A percentile compares a stretch with the other conserved stretches of the same genome.
phyloP scores from a whole-genome alignment of 2,888 invertebrate species.

The Macaria notata region DNA sequence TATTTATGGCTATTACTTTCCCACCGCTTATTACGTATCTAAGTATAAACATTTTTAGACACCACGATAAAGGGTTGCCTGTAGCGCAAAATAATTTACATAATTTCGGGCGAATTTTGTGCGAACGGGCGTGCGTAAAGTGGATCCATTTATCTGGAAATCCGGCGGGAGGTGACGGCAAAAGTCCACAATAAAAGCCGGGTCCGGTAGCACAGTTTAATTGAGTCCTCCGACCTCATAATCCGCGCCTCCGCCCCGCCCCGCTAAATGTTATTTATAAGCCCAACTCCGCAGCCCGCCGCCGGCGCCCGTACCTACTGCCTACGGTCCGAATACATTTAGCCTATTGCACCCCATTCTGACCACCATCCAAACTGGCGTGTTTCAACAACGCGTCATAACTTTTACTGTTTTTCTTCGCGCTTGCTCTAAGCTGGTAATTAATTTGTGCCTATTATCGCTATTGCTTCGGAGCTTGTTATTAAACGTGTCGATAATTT shows the following conservation, averaged over 20 bases:
- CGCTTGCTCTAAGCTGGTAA: slow-evolving; percentile 61
- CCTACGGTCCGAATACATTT: slow-evolving; percentile 59
- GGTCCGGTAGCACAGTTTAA: slow-evolving; percentile 79
- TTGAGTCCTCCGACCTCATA: slow-evolving; percentile 81
- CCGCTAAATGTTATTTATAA: slow-evolving; percentile 80
- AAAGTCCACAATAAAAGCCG: slow-evolving; percentile 78
- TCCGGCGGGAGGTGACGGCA: slow-evolving; percentile 74
- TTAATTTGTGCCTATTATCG: slow-evolving; percentile 75
- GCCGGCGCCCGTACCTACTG: slow-evolving; percentile 33
- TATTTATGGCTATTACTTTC: too few relatives aligned
- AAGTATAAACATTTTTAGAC: background rate
- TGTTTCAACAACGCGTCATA: slow-evolving; percentile 53
- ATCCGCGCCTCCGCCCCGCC: slow-evolving; percentile 67
- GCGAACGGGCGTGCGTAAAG: slow-evolving; percentile 62
- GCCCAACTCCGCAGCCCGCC: slow-evolving; percentile 61
- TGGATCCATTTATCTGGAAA: slow-evolving; percentile 74
- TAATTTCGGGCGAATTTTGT: slow-evolving; percentile 55
- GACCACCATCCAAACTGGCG: slow-evolving; percentile 31
- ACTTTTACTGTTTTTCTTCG: slow-evolving; percentile 69
- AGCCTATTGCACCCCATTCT: slow-evolving; percentile 59
- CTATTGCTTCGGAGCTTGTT: slow-evolving; percentile 72
- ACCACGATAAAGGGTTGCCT: slow-evolving; percentile 22
- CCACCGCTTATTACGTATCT: too few relatives aligned
- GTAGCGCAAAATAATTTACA: slow-evolving; percentile 53
- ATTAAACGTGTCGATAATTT: slow-evolving; percentile 79